Percentiles rank a stretch among this genome's conserved stretches.
phyloP scores from a whole-genome alignment of 2,888 invertebrate species.

The Empis livida region DNA sequence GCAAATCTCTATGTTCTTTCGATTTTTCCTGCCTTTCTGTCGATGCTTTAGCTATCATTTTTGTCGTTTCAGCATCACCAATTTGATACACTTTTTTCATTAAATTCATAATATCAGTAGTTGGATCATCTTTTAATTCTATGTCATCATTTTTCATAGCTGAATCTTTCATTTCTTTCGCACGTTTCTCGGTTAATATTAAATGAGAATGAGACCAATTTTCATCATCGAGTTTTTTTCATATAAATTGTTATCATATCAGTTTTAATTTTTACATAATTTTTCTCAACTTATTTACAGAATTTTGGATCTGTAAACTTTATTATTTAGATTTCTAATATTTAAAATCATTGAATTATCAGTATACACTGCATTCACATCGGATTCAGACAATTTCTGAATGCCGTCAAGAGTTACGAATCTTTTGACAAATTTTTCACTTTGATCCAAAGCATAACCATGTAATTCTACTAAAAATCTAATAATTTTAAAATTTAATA shows the following conservation, averaged over 20 bases:
- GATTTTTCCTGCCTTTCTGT: constrained; percentile 62
- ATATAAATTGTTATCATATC: constrained; percentile 39
- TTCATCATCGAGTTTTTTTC: constrained; percentile 25
- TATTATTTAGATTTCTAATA: constrained; percentile 59
- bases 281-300: constrained; percentile 52
- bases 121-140: constrained; percentile 45
- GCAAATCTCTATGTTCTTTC: too few relatives aligned
- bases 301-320: constrained; percentile 62
- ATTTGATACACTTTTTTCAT: constrained; percentile 91
- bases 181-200: constrained; percentile 66
- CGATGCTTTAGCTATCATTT: constrained; percentile 86
- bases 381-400: constrained; percentile 49
- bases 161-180: constrained; percentile 53
- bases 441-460: constrained; percentile 74
- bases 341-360: constrained; percentile 58
- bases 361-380: constrained; percentile 55
- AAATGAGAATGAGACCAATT: constrained; percentile 78
- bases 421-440: constrained; percentile 76
- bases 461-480: constrained; percentile 34
- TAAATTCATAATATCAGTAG: constrained; percentile 61
- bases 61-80: constrained; percentile 90
- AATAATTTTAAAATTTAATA: neutral
- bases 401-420: constrained; percentile 74
- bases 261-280: constrained; percentile 69
- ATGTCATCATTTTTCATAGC: constrained; percentile 39